Evolutionary conservation across 1,140 invertebrate species (phyloP), one percentile per base, ranked within the genome.

Genomic region (Drosophila auraria): DNA sequence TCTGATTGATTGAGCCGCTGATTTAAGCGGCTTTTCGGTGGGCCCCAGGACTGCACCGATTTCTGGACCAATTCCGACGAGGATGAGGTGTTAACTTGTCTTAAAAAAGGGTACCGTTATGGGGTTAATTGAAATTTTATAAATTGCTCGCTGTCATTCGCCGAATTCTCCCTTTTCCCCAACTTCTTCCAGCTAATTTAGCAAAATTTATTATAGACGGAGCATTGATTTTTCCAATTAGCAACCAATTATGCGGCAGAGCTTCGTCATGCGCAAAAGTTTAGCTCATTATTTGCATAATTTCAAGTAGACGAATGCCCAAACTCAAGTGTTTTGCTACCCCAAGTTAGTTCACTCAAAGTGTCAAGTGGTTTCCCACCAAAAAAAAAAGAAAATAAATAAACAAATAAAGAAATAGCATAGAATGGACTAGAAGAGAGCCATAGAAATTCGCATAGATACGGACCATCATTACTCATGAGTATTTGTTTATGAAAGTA

Each of bases 1-100:
- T 74, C 84, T 87, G 83, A 87, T 87, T 87, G 83, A 87, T 87
- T 87, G 83, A 87, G 81, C 83, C 64, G 83, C 81, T 89, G 83
- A 89, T 89, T 87, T 87, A 87, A 87, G 84, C 80, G 58, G 84
- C 83, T 89, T 81, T 81, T 57, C 25, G 64, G 25, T 42, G 38
- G 49, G 12, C 33, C 3, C 25, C 53, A 59, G 54, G 36, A 53
- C 27, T 56, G 30, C 45, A 1, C n/a, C 27, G 45, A 38, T 30
- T 82, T 42, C 42, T 70, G 66, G 17, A 45, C 30, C 69, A 30
- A 44, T 11, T 59, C 20, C 33, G 65, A 40, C 54, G 44, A 80
- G 62, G 56, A 70, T 63, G 68, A 89, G 83, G 83, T 87, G 83
- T 89, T 87, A 87, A 89, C 80, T 73, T 78, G 84, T 20, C 80